phyloP scores from a whole-genome alignment of 2,888 invertebrate genomes.

The Lasioglossum figueresi region DNA sequence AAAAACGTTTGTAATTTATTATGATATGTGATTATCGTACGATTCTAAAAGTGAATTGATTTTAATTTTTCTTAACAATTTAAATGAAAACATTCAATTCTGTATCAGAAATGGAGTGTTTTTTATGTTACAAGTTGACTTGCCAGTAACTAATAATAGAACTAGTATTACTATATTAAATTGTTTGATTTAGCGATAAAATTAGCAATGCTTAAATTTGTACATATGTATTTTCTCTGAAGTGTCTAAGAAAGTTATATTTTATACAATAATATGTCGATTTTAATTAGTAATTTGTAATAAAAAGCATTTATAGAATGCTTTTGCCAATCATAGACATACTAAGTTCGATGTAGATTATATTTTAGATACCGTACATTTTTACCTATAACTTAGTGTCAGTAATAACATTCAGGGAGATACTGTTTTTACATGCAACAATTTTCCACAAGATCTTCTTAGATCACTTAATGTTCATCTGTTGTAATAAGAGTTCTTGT shows the following conservation, averaged over 20 bases:
- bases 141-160: conserved; percentile 5
- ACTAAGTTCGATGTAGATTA: background rate
- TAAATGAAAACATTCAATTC: background rate
- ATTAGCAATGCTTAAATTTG: background rate
- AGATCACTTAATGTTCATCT: background rate
- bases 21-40: background rate
- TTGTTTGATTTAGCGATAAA: background rate
- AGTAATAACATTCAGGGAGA: background rate
- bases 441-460: background rate
- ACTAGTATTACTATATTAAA: conserved; percentile 3
- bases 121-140: background rate
- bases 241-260: background rate
- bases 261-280: background rate
- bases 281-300: background rate
- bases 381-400: background rate
- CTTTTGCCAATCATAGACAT: background rate
- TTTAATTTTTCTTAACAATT: background rate
- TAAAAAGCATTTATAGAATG: conserved; percentile 5
- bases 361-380: background rate
- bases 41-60: background rate
- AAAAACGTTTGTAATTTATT: background rate
- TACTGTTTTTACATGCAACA: background rate
- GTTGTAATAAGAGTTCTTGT: background rate
- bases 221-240: background rate
- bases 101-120: background rate